phyloP scores from a whole-genome alignment of 1,140 invertebrate genomes.

The Zelostemma sp. region DNA sequence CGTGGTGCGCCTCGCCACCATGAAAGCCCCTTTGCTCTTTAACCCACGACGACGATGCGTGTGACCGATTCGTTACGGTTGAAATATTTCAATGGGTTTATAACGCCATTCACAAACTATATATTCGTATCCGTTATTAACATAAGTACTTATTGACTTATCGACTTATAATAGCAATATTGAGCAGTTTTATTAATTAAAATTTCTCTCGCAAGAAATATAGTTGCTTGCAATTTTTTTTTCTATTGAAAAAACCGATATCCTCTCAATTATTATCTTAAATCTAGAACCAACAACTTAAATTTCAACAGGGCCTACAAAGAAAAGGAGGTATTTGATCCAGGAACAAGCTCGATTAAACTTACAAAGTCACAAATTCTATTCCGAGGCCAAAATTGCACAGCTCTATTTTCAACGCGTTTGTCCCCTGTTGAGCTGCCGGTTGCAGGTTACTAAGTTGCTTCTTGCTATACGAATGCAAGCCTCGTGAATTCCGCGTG shows the following conservation, averaged over 20 bases:
- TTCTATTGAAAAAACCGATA: no score
- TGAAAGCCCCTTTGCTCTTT: constrained; percentile 47
- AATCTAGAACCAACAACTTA: not conserved
- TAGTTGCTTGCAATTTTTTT: no score
- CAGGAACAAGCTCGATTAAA: constrained; percentile 30
- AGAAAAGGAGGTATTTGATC: not conserved
- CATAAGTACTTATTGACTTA: no score
- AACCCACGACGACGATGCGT: constrained; percentile 29
- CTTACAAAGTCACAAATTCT: constrained; percentile 28
- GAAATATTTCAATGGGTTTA: constrained; percentile 25
- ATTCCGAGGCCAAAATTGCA: constrained; percentile 29
- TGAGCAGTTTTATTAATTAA: no score
- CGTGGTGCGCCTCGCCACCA: constrained; percentile 22
- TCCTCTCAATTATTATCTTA: no score
- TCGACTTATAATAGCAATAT: no score
- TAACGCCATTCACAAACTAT: no score
- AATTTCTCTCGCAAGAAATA: no score
- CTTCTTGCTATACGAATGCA: constrained; percentile 50
- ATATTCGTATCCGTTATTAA: no score
- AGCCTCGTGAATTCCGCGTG: constrained; percentile 43
- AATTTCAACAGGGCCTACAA: not conserved
- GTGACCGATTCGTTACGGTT: constrained; percentile 39
- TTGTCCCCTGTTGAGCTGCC: constrained; percentile 32
- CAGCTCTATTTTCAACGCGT: constrained; percentile 35
- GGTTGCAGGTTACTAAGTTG: constrained; percentile 58